These are phyloP conservation scores for Chloromyia formosa DNA, from an alignment of 2,888 invertebrate species.

Conservation along the genomic window DNA sequence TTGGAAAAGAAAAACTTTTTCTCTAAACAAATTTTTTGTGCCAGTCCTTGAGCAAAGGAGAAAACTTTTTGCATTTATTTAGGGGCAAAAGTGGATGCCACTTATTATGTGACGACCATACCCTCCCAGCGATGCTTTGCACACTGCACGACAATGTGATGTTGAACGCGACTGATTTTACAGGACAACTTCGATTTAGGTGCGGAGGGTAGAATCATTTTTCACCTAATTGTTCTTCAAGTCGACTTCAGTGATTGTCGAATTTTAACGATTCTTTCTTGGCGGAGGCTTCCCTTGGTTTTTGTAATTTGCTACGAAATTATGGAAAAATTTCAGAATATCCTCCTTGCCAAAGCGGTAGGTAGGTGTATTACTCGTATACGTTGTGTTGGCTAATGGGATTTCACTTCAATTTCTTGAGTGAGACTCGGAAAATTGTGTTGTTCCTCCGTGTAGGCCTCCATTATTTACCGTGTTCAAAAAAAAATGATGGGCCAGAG, in stretches of 20 bases:
- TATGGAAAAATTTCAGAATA: neutral
- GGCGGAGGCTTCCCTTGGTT: neutral
- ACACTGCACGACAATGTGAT: neutral
- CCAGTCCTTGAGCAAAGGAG: neutral
- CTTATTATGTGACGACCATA: no score
- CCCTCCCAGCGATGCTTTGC: neutral
- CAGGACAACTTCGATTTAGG: neutral
- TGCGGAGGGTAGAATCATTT: neutral
- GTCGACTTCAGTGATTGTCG: slow-evolving; percentile 4
- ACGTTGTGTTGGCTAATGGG: no score
- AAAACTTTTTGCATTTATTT: slow-evolving; percentile 1
- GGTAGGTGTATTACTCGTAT: no score
- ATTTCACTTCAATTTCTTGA: no score
- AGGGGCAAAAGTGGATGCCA: neutral
- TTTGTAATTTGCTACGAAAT: neutral
- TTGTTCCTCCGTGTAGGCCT: no score
- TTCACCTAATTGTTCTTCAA: slow-evolving; percentile 9
- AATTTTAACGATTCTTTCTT: neutral
- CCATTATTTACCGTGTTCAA: no score
- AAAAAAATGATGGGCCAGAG: no score
- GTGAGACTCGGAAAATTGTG: no score
- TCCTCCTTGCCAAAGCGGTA: no score
- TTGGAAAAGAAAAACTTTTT: neutral
- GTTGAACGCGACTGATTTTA: neutral
- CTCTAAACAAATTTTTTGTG: neutral